phyloP scores from a whole-genome alignment of 2,888 invertebrate genomes.

The Amiota communis region DNA sequence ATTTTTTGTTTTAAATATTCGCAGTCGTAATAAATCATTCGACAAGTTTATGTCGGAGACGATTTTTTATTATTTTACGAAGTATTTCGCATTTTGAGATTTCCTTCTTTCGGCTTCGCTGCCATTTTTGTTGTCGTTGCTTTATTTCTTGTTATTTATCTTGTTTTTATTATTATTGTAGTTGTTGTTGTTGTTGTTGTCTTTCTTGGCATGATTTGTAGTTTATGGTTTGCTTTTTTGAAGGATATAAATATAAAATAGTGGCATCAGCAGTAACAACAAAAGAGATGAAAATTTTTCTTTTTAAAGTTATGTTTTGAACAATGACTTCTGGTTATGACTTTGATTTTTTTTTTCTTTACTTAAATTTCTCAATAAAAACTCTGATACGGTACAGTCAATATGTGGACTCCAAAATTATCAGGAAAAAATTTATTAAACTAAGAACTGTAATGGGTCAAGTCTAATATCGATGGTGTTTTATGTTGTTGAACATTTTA shows the following conservation, averaged over 20 bases:
- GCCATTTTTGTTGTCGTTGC: constrained; percentile 35
- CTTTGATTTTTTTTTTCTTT: too few species aligned
- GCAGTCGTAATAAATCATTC: constrained; percentile 70
- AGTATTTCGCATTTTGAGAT: constrained; percentile 47
- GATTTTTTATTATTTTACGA: constrained; percentile 47
- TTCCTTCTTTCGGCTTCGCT: constrained; percentile 1
- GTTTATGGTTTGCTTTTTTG: constrained; percentile 57
- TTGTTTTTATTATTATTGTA: background rate
- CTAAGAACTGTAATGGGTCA: too few species aligned
- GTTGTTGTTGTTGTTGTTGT: constrained; percentile 15
- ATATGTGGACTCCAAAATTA: too few species aligned
- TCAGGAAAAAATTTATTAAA: too few species aligned
- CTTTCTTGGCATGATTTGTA: constrained; percentile 60
- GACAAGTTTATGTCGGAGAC: constrained; percentile 69
- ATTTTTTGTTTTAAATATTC: constrained; percentile 60
- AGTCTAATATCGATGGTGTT: too few species aligned
- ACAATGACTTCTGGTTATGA: too few species aligned
- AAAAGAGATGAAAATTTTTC: constrained; percentile 27
- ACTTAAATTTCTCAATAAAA: too few species aligned
- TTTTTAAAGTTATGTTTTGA: too few species aligned
- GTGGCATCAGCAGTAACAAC: background rate
- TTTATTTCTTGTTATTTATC: background rate
- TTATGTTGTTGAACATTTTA: too few species aligned
- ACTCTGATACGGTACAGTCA: too few species aligned
- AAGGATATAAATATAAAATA: constrained; percentile 29